phyloP scores from a whole-genome alignment of 2,888 invertebrate genomes.

The Hecatera dysodea region DNA sequence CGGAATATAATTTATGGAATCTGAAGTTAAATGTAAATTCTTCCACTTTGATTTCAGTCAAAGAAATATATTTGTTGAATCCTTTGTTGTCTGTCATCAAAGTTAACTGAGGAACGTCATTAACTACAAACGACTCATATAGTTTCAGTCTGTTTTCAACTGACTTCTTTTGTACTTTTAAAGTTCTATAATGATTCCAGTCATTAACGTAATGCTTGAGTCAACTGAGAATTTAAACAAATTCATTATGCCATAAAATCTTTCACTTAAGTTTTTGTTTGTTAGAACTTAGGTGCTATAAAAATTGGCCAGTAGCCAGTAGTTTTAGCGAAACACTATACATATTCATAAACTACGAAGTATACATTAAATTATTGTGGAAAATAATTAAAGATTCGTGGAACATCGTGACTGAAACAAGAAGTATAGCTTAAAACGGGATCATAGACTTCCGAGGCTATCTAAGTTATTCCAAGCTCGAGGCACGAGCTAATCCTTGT shows the following conservation, averaged over 20 bases:
- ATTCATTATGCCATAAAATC: not conserved
- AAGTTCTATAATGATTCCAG: not conserved
- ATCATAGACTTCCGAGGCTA: conserved; percentile 19
- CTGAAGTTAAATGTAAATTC: conserved; percentile 34
- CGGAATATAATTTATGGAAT: conserved; percentile 49
- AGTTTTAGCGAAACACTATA: conserved; percentile 23
- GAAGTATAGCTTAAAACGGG: conserved; percentile 5
- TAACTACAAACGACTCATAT: no score
- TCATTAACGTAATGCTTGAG: not conserved
- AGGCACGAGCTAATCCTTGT: conserved; percentile 41
- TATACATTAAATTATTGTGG: conserved; percentile 22
- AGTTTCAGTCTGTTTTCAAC: not conserved
- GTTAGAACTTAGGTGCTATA: not conserved
- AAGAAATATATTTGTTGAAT: conserved; percentile 37
- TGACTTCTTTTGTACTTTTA: not conserved
- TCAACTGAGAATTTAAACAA: not conserved
- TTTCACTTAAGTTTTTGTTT: conserved; percentile 2
- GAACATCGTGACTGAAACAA: not conserved
- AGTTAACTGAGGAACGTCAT: conserved; percentile 4
- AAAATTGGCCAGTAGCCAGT: conserved; percentile 38
- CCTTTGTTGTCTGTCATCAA: conserved; percentile 21
- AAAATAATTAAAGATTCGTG: conserved; percentile 20
- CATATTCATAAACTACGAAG: conserved; percentile 38
- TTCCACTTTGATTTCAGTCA: conserved; percentile 19
- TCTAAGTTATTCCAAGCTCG: conserved; percentile 32